These are phyloP conservation scores for Bombus sibiricus DNA, from an alignment of 1,140 invertebrate species.

Conservation along the genomic window DNA sequence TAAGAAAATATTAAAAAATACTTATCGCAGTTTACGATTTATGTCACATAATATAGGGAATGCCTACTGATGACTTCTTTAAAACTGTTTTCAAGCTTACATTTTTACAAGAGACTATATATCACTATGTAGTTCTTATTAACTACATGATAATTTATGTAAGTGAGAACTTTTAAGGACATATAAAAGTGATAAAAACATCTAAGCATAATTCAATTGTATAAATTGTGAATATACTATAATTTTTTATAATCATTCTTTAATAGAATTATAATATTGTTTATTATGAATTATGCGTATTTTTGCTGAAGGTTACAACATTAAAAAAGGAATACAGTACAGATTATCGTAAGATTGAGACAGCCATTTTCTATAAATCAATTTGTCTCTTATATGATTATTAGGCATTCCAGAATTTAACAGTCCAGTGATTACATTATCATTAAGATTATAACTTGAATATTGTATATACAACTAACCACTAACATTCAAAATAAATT, in stretches of 20 bases:
- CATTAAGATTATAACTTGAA: constrained; percentile 73
- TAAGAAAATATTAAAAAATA: constrained; percentile 6
- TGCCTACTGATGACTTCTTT: constrained; percentile 5
- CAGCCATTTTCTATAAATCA: constrained; percentile 71
- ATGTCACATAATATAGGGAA: neutral
- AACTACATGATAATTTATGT: neutral
- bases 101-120: constrained; percentile 15
- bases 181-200: neutral
- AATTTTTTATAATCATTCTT: constrained; percentile 29
- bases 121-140: constrained; percentile 5
- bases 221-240: constrained; percentile 31
- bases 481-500: constrained; percentile 76
- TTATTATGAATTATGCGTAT: constrained; percentile 14
- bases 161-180: neutral
- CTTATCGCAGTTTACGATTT: neutral
- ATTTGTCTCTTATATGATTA: constrained; percentile 72
- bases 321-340: constrained; percentile 50
- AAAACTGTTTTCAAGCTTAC: neutral
- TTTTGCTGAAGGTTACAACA: constrained; percentile 5
- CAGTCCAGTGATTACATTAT: constrained; percentile 76
- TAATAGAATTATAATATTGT: constrained; percentile 32
- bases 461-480: constrained; percentile 80
- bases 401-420: constrained; percentile 79
- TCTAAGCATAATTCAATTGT: constrained; percentile 30
- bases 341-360: constrained; percentile 72